Percentiles rank a stretch among this genome's conserved stretches.
Conservation (phyloP, 2,888 invertebrate genomes). For the Orchesella flavescens region DNA sequence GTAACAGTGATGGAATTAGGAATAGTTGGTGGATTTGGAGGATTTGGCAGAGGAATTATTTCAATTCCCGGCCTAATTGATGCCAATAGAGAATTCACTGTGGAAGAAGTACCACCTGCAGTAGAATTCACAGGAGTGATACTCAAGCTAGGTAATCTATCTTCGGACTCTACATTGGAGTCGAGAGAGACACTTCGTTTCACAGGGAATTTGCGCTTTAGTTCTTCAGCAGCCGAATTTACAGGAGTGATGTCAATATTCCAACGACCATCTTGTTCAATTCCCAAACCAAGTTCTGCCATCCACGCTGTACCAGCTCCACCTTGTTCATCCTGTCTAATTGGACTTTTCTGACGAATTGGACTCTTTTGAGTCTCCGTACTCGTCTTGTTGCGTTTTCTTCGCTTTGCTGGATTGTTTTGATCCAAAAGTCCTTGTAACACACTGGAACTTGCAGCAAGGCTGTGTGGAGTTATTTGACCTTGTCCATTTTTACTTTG, state of each 20-base stretch:
- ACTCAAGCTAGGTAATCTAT: constrained; percentile 77
- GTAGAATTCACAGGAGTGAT: constrained; percentile 78
- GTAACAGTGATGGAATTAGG: constrained; percentile 91
- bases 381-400: constrained; percentile 70
- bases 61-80: constrained; percentile 85
- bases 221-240: constrained; percentile 56
- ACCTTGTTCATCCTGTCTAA: constrained; percentile 44
- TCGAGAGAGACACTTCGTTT: constrained; percentile 73
- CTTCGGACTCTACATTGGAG: constrained; percentile 54
- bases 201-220: constrained; percentile 75
- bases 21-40: constrained; percentile 78
- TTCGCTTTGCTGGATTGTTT: constrained; percentile 66
- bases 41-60: constrained; percentile 85
- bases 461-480: neutral
- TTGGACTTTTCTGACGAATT: constrained; percentile 58
- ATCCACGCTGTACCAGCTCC: constrained; percentile 31
- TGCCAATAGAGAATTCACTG: constrained; percentile 79
- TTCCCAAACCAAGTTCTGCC: constrained; percentile 53
- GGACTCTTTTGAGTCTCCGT: constrained; percentile 68
- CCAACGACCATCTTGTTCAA: constrained; percentile 70
- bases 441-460: constrained; percentile 23
- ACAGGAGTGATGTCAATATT: constrained; percentile 72
- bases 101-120: constrained; percentile 74
- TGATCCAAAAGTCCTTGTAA: constrained; percentile 68
- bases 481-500: constrained; percentile 41